Evolutionary conservation across 2,797 vertebrate genomes (phyloP), one percentile per base, ranked within the genome.

Genomic region (Myoxocephalus aenaeus): DNA sequence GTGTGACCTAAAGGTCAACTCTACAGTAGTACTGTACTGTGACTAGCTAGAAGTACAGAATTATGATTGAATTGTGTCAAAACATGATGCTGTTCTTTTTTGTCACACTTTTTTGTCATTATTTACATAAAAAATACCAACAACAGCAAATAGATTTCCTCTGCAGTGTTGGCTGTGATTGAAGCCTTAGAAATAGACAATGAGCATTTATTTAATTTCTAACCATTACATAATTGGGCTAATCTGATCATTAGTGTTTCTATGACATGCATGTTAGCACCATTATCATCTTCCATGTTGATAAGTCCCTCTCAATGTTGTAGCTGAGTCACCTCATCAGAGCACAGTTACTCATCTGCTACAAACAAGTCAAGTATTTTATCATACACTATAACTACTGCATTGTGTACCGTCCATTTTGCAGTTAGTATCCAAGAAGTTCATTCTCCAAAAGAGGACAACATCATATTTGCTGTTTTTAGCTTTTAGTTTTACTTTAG

Each of bases 291-390:
- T 40, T 40, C 38, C 38, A 40, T 40, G 68, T 48, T 65, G 54
- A 29, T 29, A 57, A 42, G 54, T 74, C 29, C 7, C 4, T 59
- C 22, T 59, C 48, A 68, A 2, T 63, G 25, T 59, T 69, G 27
- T 40, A 68, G 20, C 48, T 58, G 29, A 62, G 8, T 59, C 18
- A 13, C n/a, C 61, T 57, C 56, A 67, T 53, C n/a, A 59, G n/a
- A 68, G 18, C 18, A 61, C 53, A 17, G 25, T 58, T 34, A 50
- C 6, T 50, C 63, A 34, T 29, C 53, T 73, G 59, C 22, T 18
- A 4, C 27, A 14, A 38, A 69, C 40, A 38, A 48, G 20, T 2
- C 0, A 4, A 50, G 13, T 25, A 27, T 15, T 2, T 18, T 17
- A 65, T 29, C 11, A 62, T 38, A 15, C 75, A 51, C 8, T 25